Base-by-base conservation (phyloP, 2,113 vertebrate genomes). In the Macquaria ambigua region DNA sequence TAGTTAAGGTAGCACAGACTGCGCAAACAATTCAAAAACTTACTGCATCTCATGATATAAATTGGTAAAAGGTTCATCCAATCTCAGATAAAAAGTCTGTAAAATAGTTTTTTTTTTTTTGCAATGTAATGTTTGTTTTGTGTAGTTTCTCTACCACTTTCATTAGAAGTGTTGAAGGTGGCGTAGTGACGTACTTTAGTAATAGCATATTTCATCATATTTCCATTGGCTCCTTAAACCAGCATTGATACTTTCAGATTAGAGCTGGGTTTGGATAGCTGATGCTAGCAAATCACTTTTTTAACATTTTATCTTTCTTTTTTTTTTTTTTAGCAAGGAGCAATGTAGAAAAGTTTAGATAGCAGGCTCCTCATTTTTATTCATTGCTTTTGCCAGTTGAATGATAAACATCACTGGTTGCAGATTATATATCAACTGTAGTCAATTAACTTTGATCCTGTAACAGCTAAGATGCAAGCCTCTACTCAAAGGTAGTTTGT, bases 361-460 rank as follows among this genome's bases (percentile, higher is more conserved):
- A 50, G 18, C 58, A 41, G 23, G 37, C 6, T 43, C 11, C 50
- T 81, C 8, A 67, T 66, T 66, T 59, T 37, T 16, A 74, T 79
- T 79, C 43, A 50, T n/a, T 70, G 70, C 34, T 46, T 79, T 56
- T 71, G 10, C 21, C 10, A 1, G 23, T 3, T 62, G 48, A 80
- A 80, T 63, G 11, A 72, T 7, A 46, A 81, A 66, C n/a, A 37
- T 34, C 20, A 43, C 23, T 10, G 2, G 52, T 21, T 2, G 15
- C 76, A 46, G 53, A 79, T 48, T 48, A 37, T 14, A 61, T 79
- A 34, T 34, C 21, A 12, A 61, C 15, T 61, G 52, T n/a, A 62
- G 41, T 61, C 56, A 59, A 52, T 62, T 62, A 61, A 71, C 67
- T 70, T 71, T 52, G 55, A 71, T 62, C 56, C 41, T 25, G 21